phyloP scores from a whole-genome alignment of 1,140 invertebrate genomes.

The Coptotermes formosanus region DNA sequence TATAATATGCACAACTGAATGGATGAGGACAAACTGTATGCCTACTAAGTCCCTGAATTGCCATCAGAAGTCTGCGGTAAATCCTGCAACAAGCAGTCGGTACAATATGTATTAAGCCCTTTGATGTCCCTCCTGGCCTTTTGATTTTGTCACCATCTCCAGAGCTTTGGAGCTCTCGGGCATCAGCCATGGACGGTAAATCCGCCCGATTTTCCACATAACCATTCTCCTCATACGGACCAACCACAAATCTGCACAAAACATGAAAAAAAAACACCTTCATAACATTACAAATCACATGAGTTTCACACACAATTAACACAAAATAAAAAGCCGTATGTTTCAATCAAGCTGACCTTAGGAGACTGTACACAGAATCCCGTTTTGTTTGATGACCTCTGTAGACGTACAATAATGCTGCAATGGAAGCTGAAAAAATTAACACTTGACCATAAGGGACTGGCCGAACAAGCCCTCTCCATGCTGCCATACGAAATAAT shows the following conservation, averaged over 20 bases:
- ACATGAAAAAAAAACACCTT: conserved; percentile 31
- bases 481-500: conserved; percentile 68
- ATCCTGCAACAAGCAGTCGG: neutral
- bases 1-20: conserved; percentile 59
- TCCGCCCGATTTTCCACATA: conserved; percentile 33
- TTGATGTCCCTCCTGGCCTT: neutral
- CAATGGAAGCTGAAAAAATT: conserved; percentile 61
- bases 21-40: conserved; percentile 61
- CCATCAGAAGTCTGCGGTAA: conserved; percentile 36
- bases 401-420: conserved; percentile 59
- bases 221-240: conserved; percentile 55
- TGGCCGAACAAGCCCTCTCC: conserved; percentile 59
- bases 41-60: conserved; percentile 52
- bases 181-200: neutral
- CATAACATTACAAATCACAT: neutral
- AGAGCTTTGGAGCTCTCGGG: neutral
- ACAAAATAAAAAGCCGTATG: neutral
- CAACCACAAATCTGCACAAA: conserved; percentile 57
- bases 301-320: neutral
- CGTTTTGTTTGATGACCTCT: conserved; percentile 50
- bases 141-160: neutral
- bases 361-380: conserved; percentile 64
- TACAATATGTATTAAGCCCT: neutral
- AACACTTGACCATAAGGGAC: conserved; percentile 64
- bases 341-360: conserved; percentile 48